Conservation (phyloP, 2,888 invertebrate genomes). For the Deroplatys truncata region DNA sequence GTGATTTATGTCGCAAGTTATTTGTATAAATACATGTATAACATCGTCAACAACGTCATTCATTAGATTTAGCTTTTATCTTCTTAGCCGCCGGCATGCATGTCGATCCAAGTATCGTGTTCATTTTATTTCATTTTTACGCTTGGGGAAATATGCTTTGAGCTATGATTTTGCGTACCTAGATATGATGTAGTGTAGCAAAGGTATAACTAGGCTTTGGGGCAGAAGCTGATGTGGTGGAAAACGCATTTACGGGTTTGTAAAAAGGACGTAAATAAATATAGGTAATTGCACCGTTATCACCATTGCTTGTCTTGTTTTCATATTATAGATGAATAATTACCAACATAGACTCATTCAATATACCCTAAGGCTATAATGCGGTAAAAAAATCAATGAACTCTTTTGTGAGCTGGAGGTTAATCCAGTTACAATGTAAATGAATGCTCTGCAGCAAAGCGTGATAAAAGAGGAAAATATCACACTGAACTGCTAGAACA, state of each 20-base stretch:
- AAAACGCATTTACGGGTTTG: not conserved
- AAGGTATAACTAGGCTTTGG: not conserved
- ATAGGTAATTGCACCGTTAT: not conserved
- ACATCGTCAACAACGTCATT: not conserved
- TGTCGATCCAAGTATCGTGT: not conserved
- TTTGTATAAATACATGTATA: not conserved
- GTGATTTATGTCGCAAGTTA: not conserved
- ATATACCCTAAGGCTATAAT: not conserved
- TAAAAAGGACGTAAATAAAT: not conserved
- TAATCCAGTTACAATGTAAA: not conserved
- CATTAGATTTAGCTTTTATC: not conserved
- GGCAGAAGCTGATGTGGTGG: not conserved
- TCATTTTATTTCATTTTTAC: not conserved
- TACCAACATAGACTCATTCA: not conserved
- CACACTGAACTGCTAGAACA: not conserved
- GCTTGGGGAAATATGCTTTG: not conserved
- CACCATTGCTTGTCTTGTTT: not conserved
- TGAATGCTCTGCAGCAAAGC: not conserved
- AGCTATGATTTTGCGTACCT: not conserved
- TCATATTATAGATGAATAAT: not conserved
- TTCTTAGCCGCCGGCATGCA: not conserved
- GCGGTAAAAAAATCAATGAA: not conserved
- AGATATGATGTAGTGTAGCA: not conserved
- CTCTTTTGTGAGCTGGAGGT: not conserved
- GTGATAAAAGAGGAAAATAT: not conserved